These are phyloP conservation scores for Eupithecia tripunctaria DNA, from an alignment of 2,888 invertebrate genomes.

Conservation along the genomic window DNA sequence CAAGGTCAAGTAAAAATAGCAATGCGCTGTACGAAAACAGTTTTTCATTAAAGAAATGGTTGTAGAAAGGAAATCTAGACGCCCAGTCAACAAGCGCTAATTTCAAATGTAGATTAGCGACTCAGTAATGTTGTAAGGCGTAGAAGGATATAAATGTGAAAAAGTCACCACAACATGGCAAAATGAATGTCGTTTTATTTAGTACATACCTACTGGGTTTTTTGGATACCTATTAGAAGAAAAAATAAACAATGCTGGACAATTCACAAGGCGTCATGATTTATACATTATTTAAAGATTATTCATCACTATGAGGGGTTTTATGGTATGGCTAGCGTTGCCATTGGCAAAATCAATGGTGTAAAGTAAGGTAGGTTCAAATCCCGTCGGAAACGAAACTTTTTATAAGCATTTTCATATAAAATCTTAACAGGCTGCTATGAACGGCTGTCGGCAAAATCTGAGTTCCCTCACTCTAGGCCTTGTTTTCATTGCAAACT, in stretches of 20 bases:
- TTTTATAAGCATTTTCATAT: neutral
- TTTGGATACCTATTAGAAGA: too few relatives aligned
- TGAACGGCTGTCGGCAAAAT: neutral
- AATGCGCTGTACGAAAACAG: constrained; percentile 27
- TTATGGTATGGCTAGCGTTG: neutral
- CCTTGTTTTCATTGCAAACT: constrained; percentile 19
- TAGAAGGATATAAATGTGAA: constrained; percentile 1
- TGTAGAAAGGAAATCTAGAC: constrained; percentile 28
- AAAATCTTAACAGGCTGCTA: neutral
- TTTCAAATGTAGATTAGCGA: constrained; percentile 34
- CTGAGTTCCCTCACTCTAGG: neutral
- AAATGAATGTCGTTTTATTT: neutral
- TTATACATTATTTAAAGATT: neutral
- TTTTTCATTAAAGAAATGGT: constrained; percentile 32
- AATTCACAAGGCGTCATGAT: too few relatives aligned
- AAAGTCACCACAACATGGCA: neutral
- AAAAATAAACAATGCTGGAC: too few relatives aligned
- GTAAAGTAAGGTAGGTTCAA: neutral
- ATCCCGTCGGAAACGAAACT: neutral
- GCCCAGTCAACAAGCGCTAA: constrained; percentile 36
- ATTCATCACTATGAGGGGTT: neutral
- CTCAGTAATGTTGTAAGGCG: constrained; percentile 4
- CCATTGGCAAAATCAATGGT: neutral
- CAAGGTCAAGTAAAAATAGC: constrained; percentile 34
- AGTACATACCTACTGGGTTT: neutral